Evolutionary conservation across 2,888 invertebrate species (phyloP).

Genomic region (Hybos culiciformis): DNA sequence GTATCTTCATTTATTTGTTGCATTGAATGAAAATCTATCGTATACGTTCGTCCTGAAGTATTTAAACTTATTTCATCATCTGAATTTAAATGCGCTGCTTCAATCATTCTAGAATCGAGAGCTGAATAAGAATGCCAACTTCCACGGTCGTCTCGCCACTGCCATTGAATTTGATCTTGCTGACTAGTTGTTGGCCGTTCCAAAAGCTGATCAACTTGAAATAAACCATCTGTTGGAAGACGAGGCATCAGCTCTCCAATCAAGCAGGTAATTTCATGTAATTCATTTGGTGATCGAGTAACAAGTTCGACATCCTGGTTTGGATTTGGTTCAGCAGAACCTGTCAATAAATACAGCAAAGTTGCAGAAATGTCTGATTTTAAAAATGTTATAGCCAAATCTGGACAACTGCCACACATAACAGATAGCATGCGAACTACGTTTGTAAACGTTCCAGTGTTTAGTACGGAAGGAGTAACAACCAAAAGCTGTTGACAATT

Average conservation of each 20-base stretch:
- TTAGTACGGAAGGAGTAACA: slow-evolving; percentile 88
- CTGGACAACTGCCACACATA: slow-evolving; percentile 91
- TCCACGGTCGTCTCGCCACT: slow-evolving; percentile 93
- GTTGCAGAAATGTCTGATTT: slow-evolving; percentile 95
- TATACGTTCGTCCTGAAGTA: slow-evolving; percentile 85
- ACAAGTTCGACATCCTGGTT: slow-evolving; percentile 62
- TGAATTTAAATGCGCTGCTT: slow-evolving; percentile 85
- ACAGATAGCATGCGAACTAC: slow-evolving; percentile 92
- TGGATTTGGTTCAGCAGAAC: slow-evolving; percentile 49
- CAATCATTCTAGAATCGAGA: slow-evolving; percentile 86
- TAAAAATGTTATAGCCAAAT: slow-evolving; percentile 78
- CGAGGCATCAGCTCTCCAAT: slow-evolving; percentile 97
- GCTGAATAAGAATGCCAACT: slow-evolving; percentile 87
- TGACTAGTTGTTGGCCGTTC: slow-evolving; percentile 56
- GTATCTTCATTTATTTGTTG: slow-evolving; percentile 98
- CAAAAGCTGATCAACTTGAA: slow-evolving; percentile 79
- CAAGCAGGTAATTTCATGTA: slow-evolving; percentile 92
- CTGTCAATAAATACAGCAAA: slow-evolving; percentile 85
- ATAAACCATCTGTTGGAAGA: slow-evolving; percentile 88
- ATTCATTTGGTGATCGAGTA: slow-evolving; percentile 84
- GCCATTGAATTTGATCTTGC: slow-evolving; percentile 80
- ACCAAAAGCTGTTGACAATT: slow-evolving; percentile 87
- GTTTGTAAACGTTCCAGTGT: slow-evolving; percentile 89
- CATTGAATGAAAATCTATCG: slow-evolving; percentile 93
- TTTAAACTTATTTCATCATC: slow-evolving; percentile 92